Evolutionary conservation across 2,888 invertebrate species (phyloP).

Genomic region (Gortyna flavago): DNA sequence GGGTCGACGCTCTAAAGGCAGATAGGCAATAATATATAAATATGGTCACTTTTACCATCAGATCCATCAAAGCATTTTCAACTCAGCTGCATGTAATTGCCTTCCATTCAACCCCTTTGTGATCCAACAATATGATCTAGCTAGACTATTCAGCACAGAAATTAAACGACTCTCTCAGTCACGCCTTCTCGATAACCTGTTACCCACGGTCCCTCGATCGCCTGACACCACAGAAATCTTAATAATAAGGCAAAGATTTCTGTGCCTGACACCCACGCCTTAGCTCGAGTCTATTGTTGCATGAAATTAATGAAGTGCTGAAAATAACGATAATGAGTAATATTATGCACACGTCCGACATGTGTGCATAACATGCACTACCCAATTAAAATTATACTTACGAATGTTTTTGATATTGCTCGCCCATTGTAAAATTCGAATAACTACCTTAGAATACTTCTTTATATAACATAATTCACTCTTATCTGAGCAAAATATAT

Average conservation of each 20-base stretch:
- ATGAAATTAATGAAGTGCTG: constrained; percentile 19
- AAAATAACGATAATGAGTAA: constrained; percentile 20
- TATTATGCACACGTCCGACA: not conserved
- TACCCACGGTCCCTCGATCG: not conserved
- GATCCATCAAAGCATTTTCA: not conserved
- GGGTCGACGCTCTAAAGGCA: not conserved
- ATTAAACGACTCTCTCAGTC: constrained; percentile 3
- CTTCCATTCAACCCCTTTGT: not conserved
- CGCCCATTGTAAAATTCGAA: not conserved
- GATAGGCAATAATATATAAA: not conserved
- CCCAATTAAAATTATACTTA: not conserved
- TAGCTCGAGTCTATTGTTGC: constrained; percentile 6
- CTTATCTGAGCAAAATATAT: not conserved
- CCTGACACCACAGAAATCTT: no score
- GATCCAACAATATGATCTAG: not conserved
- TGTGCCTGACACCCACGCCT: constrained; percentile 9
- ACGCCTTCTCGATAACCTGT: not conserved
- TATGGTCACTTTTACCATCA: not conserved
- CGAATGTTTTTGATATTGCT: not conserved
- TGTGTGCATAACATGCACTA: not conserved
- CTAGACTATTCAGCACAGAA: not conserved
- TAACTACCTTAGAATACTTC: not conserved
- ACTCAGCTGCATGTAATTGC: not conserved
- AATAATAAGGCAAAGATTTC: no score
- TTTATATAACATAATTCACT: constrained; percentile 1